Conservation (phyloP, 2,888 invertebrate species). For the Cephus pulcher region DNA sequence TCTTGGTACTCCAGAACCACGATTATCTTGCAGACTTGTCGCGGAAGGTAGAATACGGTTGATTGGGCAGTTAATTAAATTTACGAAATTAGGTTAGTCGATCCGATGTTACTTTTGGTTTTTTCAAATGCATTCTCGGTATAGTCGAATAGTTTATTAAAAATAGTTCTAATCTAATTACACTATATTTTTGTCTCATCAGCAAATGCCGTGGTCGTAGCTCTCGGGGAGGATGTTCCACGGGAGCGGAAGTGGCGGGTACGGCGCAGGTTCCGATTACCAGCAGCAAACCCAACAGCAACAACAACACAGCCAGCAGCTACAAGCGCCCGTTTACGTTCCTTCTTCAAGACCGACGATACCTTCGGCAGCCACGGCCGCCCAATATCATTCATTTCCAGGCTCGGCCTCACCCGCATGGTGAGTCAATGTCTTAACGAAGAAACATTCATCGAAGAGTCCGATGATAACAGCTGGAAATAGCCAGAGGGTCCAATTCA, state of each 20-base stretch:
- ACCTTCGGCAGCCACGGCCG: conserved; percentile 69
- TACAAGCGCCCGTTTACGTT: conserved; percentile 76
- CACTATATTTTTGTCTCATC: conserved; percentile 12
- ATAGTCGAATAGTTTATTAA: background rate
- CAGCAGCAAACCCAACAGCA: conserved; percentile 58
- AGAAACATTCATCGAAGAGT: background rate
- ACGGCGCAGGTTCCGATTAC: conserved; percentile 63
- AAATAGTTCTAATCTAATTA: background rate
- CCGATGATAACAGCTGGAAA: background rate
- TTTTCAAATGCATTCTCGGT: no score
- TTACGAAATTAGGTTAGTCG: no score
- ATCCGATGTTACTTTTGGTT: no score
- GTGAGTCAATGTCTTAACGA: conserved; percentile 33
- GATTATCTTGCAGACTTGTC: background rate
- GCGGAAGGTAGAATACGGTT: background rate
- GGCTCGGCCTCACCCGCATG: conserved; percentile 62
- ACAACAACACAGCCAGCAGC: conserved; percentile 57
- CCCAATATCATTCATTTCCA: conserved; percentile 65
- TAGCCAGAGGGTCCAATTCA: background rate
- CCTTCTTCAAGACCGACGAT: conserved; percentile 73
- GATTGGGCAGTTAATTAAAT: background rate
- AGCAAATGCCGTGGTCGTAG: conserved; percentile 48
- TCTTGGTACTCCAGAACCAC: background rate
- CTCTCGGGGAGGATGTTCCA: conserved; percentile 61
- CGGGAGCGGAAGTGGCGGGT: conserved; percentile 63